Evolutionary conservation across 2,113 vertebrate species (phyloP), one percentile per base, ranked within the genome.

Genomic region (Brachyistius frenatus): DNA sequence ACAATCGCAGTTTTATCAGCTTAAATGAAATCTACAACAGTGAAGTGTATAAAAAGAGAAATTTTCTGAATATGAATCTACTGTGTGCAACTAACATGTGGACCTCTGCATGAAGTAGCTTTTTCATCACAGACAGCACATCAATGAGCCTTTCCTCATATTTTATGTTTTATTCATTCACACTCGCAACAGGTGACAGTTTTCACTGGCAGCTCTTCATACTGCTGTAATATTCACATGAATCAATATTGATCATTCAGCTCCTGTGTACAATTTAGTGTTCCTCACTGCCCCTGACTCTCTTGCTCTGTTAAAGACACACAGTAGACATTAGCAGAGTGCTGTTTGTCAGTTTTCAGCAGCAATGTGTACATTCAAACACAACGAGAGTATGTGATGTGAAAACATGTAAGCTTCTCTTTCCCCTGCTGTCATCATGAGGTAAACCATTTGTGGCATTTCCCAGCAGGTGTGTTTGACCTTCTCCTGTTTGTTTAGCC

Each of bases 401-500:
- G 63, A 66, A 72, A 75, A 73, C 68, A 52, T 44, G 57, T 57
- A 50, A 46, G 55, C 37, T 53, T 76, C 57, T 74, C 55, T 44
- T 15, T 35, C 65, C 23, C 80, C 70, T 37, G 67, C 68, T 62
- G 80, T 75, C 80, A 69, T 50, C 23, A 8, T 78, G 86, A 84
- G 32, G 55, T 23, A 71, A 66, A 87, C 66, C 7, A 0, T 73
- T 79, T 10, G 78, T 86, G 85, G 78, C 87, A 86, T 83, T 84
- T 80, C 76, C 75, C 85, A 84, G 73, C 87, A 89, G 78, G 76
- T 86, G 54, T 73, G 44, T 68, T 85, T 87, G 85, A 90, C 80
- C 83, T 89, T 86, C 63, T 86, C 49, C 16, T 39, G 11, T 78
- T 74, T 71, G 64, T 74, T 83, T 88, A 73, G 74, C 73, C 69